phyloP scores from a whole-genome alignment of 2,888 invertebrate genomes.

The Eueremaeus valkanovi region DNA sequence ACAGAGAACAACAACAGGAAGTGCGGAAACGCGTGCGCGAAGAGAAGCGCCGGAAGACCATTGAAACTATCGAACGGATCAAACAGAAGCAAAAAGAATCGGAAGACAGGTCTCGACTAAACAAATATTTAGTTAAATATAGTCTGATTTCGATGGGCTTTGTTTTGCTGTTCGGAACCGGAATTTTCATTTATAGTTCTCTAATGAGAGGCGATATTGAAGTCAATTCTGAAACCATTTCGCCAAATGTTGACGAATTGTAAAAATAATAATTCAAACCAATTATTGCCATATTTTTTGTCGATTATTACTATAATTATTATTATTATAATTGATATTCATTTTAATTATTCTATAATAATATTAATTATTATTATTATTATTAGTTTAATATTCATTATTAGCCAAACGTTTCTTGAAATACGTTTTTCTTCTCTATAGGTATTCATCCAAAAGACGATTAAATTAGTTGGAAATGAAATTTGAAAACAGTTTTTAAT shows the following conservation, averaged over 20 bases:
- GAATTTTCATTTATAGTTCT: conserved; percentile 26
- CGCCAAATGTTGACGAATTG: conserved; percentile 32
- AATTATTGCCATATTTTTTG: conserved; percentile 14
- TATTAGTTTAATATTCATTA: background rate
- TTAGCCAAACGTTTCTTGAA: background rate
- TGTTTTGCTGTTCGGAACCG: conserved; percentile 27
- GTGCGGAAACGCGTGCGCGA: conserved; percentile 25
- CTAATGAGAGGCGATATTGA: conserved; percentile 8
- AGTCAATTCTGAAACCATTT: conserved; percentile 23
- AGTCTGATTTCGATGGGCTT: conserved; percentile 26
- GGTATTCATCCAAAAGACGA: conserved; percentile 17
- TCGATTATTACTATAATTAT: background rate
- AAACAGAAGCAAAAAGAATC: conserved; percentile 39
- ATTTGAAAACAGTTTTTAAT: background rate
- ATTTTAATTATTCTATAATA: conserved; percentile 3
- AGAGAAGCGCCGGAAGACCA: conserved; percentile 34
- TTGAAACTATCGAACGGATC: conserved; percentile 36
- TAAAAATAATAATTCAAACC: background rate
- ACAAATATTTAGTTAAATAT: conserved; percentile 23
- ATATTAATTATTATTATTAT: background rate
- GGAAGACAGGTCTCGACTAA: conserved; percentile 38
- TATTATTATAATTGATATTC: background rate
- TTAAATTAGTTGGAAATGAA: conserved; percentile 8
- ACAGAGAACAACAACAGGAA: conserved; percentile 1
- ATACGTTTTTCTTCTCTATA: background rate